phyloP scores from a whole-genome alignment of 2,797 vertebrate genomes.

The Melanotaenia maccullochi region DNA sequence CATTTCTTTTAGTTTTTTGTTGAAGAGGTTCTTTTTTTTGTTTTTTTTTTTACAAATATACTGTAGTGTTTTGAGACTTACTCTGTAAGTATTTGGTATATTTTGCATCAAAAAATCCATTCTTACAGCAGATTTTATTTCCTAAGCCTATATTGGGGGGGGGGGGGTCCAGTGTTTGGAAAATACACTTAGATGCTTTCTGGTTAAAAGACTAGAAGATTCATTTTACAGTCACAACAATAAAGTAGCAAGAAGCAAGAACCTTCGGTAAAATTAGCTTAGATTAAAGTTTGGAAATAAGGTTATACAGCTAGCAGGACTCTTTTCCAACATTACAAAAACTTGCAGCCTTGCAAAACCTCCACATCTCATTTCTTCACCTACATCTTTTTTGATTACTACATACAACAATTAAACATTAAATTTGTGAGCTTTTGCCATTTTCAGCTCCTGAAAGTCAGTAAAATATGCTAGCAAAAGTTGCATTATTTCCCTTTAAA shows the following conservation, averaged over 20 bases:
- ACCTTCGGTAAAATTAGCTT: conserved; percentile 2
- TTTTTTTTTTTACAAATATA: conserved; percentile 54
- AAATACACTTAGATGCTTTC: not conserved
- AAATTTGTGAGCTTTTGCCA: not conserved
- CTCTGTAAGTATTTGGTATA: conserved; percentile 69
- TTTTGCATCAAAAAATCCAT: conserved; percentile 73
- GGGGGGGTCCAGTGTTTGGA: conserved; percentile 6
- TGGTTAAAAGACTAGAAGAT: not conserved
- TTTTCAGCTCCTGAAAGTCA: not conserved
- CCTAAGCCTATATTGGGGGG: conserved; percentile 23
- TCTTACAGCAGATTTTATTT: conserved; percentile 38
- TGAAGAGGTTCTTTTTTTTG: not conserved
- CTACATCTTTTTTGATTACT: not conserved
- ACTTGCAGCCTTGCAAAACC: not conserved
- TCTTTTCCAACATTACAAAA: not conserved
- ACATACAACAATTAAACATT: not conserved
- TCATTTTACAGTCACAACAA: not conserved
- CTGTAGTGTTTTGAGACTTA: conserved; percentile 56
- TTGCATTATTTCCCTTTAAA: not conserved
- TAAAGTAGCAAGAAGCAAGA: not conserved
- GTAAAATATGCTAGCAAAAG: not conserved
- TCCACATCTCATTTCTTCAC: not conserved
- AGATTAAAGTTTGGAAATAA: not conserved
- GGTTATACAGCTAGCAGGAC: not conserved
- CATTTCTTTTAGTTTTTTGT: conserved; percentile 28